Conservation (phyloP, 2,888 invertebrate species). For the Tiliacea aurago region DNA sequence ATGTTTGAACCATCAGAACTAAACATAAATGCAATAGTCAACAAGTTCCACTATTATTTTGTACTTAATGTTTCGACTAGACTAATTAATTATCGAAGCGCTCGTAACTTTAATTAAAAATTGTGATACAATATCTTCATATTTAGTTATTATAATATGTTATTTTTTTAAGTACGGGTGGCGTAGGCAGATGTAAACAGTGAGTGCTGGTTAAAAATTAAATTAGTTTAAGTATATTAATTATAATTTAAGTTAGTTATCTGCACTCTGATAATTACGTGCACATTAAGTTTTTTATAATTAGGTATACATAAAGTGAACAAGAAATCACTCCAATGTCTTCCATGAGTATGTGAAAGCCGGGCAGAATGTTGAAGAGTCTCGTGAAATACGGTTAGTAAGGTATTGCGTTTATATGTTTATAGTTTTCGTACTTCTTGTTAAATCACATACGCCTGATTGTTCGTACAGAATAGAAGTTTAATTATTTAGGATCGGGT, state of each 20-base stretch:
- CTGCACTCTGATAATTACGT: constrained; percentile 61
- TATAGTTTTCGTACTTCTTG: constrained; percentile 66
- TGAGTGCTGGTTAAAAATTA: constrained; percentile 57
- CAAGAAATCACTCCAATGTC: constrained; percentile 80
- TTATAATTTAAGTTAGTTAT: constrained; percentile 59
- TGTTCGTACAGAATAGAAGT: constrained; percentile 65
- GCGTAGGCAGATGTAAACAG: constrained; percentile 62
- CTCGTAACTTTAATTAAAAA: constrained; percentile 80
- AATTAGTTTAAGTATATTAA: constrained; percentile 49
- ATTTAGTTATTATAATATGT: constrained; percentile 72
- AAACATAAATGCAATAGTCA: constrained; percentile 80
- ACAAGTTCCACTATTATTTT: constrained; percentile 77
- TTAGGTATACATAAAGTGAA: constrained; percentile 57
- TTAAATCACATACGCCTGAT: constrained; percentile 67
- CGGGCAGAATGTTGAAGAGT: constrained; percentile 60
- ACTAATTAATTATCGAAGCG: constrained; percentile 74
- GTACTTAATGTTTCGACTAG: constrained; percentile 85
- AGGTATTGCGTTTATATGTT: constrained; percentile 63
- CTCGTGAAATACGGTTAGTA: constrained; percentile 56
- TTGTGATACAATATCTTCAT: constrained; percentile 87
- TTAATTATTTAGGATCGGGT: constrained; percentile 71
- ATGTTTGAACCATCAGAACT: constrained; percentile 80
- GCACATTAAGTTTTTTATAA: constrained; percentile 70
- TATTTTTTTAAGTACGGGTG: constrained; percentile 80
- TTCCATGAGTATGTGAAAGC: constrained; percentile 77